Evolutionary conservation across 2,797 vertebrate species (phyloP), one percentile per base, ranked within the genome.

Genomic region (Apogon hyalosoma): DNA sequence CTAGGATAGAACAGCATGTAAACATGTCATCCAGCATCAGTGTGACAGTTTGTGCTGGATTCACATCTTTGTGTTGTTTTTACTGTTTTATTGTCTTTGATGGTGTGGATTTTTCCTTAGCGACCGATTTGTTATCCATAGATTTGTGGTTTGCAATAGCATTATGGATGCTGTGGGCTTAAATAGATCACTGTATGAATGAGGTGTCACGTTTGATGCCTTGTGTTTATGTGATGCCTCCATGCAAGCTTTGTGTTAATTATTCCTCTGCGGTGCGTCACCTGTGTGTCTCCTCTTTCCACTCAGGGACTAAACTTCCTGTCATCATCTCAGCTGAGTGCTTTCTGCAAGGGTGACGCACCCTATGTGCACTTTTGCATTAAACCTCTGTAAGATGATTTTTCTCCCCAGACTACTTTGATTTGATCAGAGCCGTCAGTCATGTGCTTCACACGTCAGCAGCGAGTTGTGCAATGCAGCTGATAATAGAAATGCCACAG

Each of bases 271-370:
- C 31, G 8, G 3, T 55, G 69, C 11, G 2, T 82, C 82, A 66
- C 58, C 58, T 40, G 53, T 54, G 49, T 62, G 33, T 36, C 60
- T 66, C 11, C 36, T 74, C 31, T 77, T 76, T 63, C 58, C 77
- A 66, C 75, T 54, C 68, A 36, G 82, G 70, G 78, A 82, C 82
- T 71, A 50, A 28, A 70, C 68, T 85, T 87, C 79, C 79, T 85
- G 77, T 76, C 70, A 59, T 14, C 21, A 12, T 40, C 53, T 59
- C 65, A 9, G 15, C 54, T 46, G 68, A 78, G 61, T 62, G 65
- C 46, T 31, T 61, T 38, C 0, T 31, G 5, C 0, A 19, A 56
- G 58, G 45, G 50, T 5, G 45, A 60, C 55, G 14, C 39, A 28
- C 66, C 63, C 11, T 0, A 14, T 24, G 50, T 48, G 63, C 42